These are phyloP conservation scores for Tholera decimalis DNA, from an alignment of 2,888 invertebrate genomes.

Conservation along the genomic window DNA sequence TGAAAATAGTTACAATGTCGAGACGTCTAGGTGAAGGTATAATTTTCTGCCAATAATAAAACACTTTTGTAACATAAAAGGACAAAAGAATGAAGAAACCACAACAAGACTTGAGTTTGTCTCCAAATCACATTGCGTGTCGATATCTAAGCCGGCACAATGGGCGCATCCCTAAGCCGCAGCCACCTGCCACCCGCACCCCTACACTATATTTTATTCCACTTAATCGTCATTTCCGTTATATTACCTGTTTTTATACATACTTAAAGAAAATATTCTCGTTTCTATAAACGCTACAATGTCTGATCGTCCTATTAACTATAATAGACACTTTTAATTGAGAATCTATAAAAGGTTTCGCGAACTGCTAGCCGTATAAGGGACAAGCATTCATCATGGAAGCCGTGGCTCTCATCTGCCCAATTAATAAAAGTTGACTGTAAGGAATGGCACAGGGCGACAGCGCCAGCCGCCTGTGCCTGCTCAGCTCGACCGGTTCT, in stretches of 20 bases:
- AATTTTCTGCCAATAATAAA: not conserved
- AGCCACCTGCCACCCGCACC: conserved; percentile 90
- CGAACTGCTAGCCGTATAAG: conserved; percentile 88
- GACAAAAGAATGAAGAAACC: not conserved
- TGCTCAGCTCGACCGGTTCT: conserved; percentile 83
- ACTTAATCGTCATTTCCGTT: conserved; percentile 91
- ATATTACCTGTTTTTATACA: conserved; percentile 89
- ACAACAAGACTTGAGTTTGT: not conserved
- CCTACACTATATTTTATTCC: conserved; percentile 91
- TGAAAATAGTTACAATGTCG: not conserved
- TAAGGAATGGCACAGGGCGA: conserved; percentile 86
- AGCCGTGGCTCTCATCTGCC: conserved; percentile 90
- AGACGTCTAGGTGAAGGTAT: not conserved
- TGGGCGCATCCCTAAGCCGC: conserved; percentile 76
- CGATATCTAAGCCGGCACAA: conserved; percentile 50
- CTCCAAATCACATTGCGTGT: conserved; percentile 34
- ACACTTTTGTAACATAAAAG: not conserved
- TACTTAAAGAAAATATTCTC: conserved; percentile 90
- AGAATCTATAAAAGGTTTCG: conserved; percentile 91
- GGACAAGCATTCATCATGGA: conserved; percentile 89
- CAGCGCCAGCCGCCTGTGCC: conserved; percentile 80
- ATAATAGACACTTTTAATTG: conserved; percentile 91
- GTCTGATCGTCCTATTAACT: conserved; percentile 88
- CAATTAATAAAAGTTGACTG: conserved; percentile 91
- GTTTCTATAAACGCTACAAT: conserved; percentile 85